phyloP scores from a whole-genome alignment of 2,888 invertebrate species.

The Teleiodes luculella region DNA sequence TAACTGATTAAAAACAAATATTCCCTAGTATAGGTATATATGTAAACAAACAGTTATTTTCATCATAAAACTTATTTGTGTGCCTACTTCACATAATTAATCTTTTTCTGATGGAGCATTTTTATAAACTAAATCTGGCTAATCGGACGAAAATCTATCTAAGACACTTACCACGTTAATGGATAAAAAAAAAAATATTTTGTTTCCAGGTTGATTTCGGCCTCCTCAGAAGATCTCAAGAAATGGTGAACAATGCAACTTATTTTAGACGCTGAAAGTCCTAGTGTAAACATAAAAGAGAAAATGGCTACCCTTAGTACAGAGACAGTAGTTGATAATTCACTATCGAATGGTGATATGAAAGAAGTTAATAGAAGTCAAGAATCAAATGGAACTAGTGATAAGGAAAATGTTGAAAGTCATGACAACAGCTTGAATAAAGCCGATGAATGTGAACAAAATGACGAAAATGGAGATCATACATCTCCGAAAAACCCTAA shows the following conservation, averaged over 20 bases:
- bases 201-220: constrained; percentile 38
- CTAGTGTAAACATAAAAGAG: constrained; percentile 36
- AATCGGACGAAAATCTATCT: too few relatives aligned
- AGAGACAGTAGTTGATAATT: constrained; percentile 39
- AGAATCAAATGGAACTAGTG: background rate
- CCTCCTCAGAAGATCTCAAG: constrained; percentile 33
- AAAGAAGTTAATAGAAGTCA: background rate
- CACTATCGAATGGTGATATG: constrained; percentile 27
- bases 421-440: constrained; percentile 28
- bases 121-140: too few relatives aligned
- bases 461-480: constrained; percentile 19
- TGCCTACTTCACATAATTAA: too few relatives aligned
- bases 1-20: too few relatives aligned
- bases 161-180: too few relatives aligned
- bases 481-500: background rate
- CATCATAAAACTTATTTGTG: too few relatives aligned
- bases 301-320: constrained; percentile 54
- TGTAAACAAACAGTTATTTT: too few relatives aligned
- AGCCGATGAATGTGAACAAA: constrained; percentile 16
- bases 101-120: too few relatives aligned
- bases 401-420: constrained; percentile 30
- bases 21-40: too few relatives aligned
- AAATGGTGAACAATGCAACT: constrained; percentile 70
- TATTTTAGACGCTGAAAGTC: constrained; percentile 50
- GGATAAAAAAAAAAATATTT: background rate